These are phyloP conservation scores for Ophion slaviceki DNA, from an alignment of 2,888 invertebrate genomes.

Conservation along the genomic window DNA sequence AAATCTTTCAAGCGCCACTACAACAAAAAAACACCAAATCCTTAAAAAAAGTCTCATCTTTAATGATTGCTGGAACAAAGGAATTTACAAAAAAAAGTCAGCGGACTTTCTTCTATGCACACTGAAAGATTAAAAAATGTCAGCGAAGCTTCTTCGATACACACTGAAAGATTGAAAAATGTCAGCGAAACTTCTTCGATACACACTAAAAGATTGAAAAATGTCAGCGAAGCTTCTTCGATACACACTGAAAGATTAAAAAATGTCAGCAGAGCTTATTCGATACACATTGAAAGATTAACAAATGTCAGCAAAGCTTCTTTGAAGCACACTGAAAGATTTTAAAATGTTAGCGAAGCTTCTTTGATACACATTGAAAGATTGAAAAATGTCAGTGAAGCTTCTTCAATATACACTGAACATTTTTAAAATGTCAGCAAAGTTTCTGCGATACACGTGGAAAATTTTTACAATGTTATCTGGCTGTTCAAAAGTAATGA, in stretches of 20 bases:
- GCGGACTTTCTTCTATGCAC: no score
- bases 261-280: background rate
- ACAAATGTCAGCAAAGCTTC: background rate
- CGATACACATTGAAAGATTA: slow-evolving; percentile 2
- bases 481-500: slow-evolving; percentile 2
- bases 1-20: no score
- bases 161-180: no score
- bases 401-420: slow-evolving; percentile 12
- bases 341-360: background rate
- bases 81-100: background rate
- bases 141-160: no score
- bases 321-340: no score
- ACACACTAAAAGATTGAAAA: no score
- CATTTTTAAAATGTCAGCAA: background rate
- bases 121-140: no score
- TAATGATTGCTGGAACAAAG: background rate
- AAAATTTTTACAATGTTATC: slow-evolving; percentile 3
- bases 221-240: no score
- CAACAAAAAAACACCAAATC: no score
- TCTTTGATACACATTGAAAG: slow-evolving; percentile 9
- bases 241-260: no score
- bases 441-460: slow-evolving; percentile 1
- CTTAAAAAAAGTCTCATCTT: no score
- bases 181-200: no score
- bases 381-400: background rate